A percentile compares a stretch with the other conserved stretches of the same genome.
These are phyloP conservation scores for Heterotilapia buettikoferi DNA, from an alignment of 2,113 vertebrate species.

Conservation along the genomic window DNA sequence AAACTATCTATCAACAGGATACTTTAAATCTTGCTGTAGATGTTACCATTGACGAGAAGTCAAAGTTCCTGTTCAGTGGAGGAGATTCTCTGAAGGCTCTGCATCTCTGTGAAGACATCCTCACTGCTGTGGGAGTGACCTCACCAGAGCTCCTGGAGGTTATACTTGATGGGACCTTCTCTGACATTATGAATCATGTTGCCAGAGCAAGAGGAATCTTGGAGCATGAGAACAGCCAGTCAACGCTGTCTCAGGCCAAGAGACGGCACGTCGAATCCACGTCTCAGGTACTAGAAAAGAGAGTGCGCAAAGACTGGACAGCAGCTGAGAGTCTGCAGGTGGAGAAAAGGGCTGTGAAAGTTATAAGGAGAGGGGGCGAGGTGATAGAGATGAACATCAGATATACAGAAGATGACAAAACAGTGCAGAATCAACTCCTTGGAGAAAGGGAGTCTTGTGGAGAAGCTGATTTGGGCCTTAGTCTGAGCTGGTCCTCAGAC, in stretches of 20 bases:
- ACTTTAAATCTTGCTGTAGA: conserved; percentile 72
- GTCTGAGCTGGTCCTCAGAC: conserved; percentile 83
- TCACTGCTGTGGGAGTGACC: conserved; percentile 62
- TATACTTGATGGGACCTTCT: conserved; percentile 77
- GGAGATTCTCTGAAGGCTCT: conserved; percentile 90
- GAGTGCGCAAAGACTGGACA: background rate
- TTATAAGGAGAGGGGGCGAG: conserved; percentile 53
- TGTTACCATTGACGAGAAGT: conserved; percentile 62
- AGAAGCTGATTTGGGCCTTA: conserved; percentile 36
- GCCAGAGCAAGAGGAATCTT: conserved; percentile 9
- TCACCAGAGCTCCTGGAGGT: conserved; percentile 81
- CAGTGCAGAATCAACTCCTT: background rate
- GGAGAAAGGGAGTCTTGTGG: background rate
- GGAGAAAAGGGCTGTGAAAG: background rate
- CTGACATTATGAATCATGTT: conserved; percentile 74
- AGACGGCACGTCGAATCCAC: background rate
- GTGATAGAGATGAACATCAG: conserved; percentile 1
- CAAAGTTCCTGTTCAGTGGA: conserved; percentile 82
- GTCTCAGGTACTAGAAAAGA: background rate
- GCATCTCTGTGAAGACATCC: conserved; percentile 76
- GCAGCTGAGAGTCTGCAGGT: background rate
- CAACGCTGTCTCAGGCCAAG: background rate
- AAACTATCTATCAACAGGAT: conserved; percentile 61
- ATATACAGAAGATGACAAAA: background rate
- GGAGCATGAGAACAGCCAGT: background rate